Evolutionary conservation across 23 tunicate genomes (phyloP).

Genomic region (Ascidia mentula): DNA sequence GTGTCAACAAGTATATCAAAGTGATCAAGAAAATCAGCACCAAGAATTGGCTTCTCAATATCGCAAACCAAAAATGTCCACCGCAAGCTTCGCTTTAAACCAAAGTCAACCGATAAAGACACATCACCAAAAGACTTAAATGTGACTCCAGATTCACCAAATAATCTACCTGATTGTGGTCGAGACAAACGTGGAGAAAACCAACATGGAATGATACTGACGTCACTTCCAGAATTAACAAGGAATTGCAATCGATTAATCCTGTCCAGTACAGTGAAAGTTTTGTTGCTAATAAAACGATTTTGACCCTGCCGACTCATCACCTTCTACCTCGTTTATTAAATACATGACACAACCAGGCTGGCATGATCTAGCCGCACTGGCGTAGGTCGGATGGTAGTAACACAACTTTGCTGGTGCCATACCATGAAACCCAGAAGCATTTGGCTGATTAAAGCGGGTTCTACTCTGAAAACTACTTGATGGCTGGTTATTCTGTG

Average conservation of each 20-base stretch:
- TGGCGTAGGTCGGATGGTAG: neutral
- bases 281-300: neutral
- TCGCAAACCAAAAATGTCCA: slow-evolving; percentile 16
- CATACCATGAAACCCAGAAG: too few relatives aligned
- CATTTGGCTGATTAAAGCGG: too few relatives aligned
- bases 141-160: neutral
- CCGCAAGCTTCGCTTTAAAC: neutral
- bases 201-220: slow-evolving; percentile 13
- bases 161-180: neutral
- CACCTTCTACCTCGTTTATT: neutral
- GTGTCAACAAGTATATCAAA: neutral
- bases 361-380: neutral
- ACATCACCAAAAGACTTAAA: neutral
- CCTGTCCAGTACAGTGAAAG: slow-evolving; percentile 5
- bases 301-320: neutral
- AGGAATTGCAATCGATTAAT: neutral
- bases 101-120: neutral
- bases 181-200: neutral
- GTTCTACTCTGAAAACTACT: too few relatives aligned
- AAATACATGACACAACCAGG: neutral
- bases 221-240: slow-evolving; percentile 9
- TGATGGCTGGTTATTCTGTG: too few relatives aligned
- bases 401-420: neutral
- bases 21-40: slow-evolving; percentile 10
- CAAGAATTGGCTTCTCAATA: neutral